Conservation (phyloP, 2,888 invertebrate genomes). For the Apantesis nais region DNA sequence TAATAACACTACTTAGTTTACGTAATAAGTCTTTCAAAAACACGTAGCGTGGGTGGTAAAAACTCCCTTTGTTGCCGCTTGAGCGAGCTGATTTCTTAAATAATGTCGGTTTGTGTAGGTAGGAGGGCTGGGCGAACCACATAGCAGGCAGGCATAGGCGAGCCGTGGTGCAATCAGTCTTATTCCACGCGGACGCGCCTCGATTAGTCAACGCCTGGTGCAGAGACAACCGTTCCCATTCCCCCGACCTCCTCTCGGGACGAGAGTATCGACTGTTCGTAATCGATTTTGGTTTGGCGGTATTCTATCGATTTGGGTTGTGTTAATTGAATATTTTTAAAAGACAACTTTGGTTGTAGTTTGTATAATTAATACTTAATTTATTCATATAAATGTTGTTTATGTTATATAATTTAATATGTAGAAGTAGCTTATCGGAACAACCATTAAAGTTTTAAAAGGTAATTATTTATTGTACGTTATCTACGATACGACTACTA, state of each 20-base stretch:
- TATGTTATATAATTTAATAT: background rate
- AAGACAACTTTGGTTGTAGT: conserved; percentile 1
- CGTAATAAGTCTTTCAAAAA: conserved; percentile 69
- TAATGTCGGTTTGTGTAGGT: conserved; percentile 83
- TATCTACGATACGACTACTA: no score
- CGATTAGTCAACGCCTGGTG: conserved; percentile 84
- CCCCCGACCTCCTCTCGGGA: conserved; percentile 71
- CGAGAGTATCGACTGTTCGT: conserved; percentile 76
- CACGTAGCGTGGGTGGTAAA: conserved; percentile 76
- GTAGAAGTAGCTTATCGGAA: background rate
- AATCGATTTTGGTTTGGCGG: conserved; percentile 77
- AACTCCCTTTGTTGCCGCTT: conserved; percentile 82
- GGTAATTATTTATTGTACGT: background rate
- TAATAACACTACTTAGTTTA: conserved; percentile 54
- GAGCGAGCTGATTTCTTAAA: conserved; percentile 84
- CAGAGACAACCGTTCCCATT: conserved; percentile 78
- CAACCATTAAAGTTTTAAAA: background rate
- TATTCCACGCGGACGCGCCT: conserved; percentile 84
- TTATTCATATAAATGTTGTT: background rate
- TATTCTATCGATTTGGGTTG: conserved; percentile 66
- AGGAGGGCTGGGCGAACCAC: conserved; percentile 74
- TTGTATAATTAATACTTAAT: background rate
- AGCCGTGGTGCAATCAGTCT: conserved; percentile 82
- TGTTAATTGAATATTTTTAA: conserved; percentile 56
- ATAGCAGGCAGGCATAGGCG: conserved; percentile 80